Evolutionary conservation across 2,797 vertebrate genomes (phyloP).

Genomic region (Sciaenops ocellatus): DNA sequence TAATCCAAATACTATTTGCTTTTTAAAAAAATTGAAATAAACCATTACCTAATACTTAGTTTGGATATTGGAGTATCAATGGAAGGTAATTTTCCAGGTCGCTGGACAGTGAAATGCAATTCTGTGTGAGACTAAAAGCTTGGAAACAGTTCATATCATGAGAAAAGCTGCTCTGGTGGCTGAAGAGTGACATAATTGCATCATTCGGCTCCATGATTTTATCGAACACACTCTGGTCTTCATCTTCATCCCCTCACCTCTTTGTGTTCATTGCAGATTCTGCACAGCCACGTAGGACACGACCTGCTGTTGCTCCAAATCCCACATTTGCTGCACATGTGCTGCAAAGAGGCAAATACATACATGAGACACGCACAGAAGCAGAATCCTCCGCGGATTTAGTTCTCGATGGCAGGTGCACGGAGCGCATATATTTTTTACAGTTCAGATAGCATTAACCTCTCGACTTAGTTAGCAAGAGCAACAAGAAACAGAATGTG

Average conservation of each 20-base stretch:
- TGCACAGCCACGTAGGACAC: slow-evolving; percentile 91
- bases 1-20: neutral
- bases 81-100: slow-evolving; percentile 54
- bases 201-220: slow-evolving; percentile 1
- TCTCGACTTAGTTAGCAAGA: slow-evolving; percentile 11
- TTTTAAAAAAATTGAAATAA: neutral
- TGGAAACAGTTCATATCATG: slow-evolving; percentile 24
- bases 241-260: slow-evolving; percentile 86
- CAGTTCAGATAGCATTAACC: slow-evolving; percentile 58
- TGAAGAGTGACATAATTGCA: slow-evolving; percentile 15
- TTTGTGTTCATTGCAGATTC: slow-evolving; percentile 94
- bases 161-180: slow-evolving; percentile 14
- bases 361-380: neutral
- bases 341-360: slow-evolving; percentile 78
- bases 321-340: slow-evolving; percentile 94
- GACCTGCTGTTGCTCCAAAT: slow-evolving; percentile 87
- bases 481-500: slow-evolving; percentile 44
- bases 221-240: slow-evolving; percentile 1
- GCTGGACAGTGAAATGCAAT: slow-evolving; percentile 50
- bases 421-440: slow-evolving; percentile 22
- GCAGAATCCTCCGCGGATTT: slow-evolving; percentile 1
- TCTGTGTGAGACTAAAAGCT: slow-evolving; percentile 31
- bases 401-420: slow-evolving; percentile 39
- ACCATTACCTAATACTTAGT: neutral
- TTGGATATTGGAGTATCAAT: slow-evolving; percentile 25